phyloP scores from a whole-genome alignment of 2,113 vertebrate genomes.

The Tor tambroides region DNA sequence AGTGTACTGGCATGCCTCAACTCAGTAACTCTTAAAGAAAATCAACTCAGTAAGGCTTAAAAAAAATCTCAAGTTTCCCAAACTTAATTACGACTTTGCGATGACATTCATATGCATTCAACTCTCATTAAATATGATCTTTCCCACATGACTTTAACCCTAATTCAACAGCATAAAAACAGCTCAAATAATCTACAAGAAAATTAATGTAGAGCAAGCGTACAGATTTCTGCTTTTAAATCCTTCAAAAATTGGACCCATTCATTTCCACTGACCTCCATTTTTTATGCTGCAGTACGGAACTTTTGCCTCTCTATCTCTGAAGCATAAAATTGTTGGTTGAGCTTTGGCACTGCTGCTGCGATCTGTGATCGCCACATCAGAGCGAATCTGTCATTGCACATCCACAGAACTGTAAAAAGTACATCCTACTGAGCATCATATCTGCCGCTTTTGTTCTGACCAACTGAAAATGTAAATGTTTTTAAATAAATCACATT shows the following conservation, averaged over 20 bases:
- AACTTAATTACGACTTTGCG: no score
- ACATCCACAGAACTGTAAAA: background rate
- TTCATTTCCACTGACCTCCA: background rate
- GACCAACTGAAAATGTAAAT: background rate
- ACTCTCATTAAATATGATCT: background rate
- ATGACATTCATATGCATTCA: background rate
- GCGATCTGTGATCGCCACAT: no score
- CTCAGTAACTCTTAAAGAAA: background rate
- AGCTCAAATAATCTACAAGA: background rate
- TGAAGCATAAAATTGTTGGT: no score
- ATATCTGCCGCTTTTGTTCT: background rate
- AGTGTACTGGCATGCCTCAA: background rate
- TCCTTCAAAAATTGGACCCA: background rate
- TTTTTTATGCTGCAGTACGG: no score
- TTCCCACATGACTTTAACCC: background rate
- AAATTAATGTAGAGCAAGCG: background rate
- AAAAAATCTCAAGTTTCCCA: no score
- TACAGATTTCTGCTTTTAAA: background rate
- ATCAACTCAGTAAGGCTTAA: no score
- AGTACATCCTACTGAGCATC: background rate
- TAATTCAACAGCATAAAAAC: background rate
- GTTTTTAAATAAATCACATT: background rate
- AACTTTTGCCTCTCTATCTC: background rate
- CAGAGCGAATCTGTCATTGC: background rate
- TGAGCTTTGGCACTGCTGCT: no score